Evolutionary conservation across 2,113 vertebrate species (phyloP), one percentile per base, ranked within the genome.

Genomic region (Mus spicilegus): DNA sequence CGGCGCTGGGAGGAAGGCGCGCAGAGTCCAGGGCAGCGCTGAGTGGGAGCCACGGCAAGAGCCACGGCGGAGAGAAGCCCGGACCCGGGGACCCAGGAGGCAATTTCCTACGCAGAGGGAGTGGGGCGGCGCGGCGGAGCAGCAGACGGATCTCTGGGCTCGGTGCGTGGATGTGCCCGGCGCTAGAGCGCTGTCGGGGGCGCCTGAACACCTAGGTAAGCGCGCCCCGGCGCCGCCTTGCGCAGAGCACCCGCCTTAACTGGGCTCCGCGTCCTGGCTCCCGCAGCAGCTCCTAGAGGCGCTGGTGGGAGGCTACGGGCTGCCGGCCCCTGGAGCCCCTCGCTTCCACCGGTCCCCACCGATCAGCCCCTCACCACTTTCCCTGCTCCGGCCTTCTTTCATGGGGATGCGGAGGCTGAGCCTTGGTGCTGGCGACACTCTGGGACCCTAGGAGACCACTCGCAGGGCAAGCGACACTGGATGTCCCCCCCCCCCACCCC

Each of bases 161-260:
- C 16, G 7, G 76, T 4, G 36, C 26, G 17, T 26, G 36, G 63
- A 42, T 19, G 97, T 2, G 87, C 36, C 16, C 8, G 54, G 73
- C 69, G 12, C 0, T 51, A 24, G 67, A 30, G 89, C 13, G 30
- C 73, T 76, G 80, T 49, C 63, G 70, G 94, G 86, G 73, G 61
- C 13, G 7, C n/a, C 95, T 20, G 73, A 26, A 7, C n/a, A 65
- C 87, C 78, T 51, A 13, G 97, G 97, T 96, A 92, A 97, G 96
- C n/a, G 17, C 63, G 14, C 36, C 30, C 56, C 5, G 8, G n/a
- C 2, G 36, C 94, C 72, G 28, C 92, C 70, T 49, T 7, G 72
- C 9, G 8, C 42, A 33, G 61, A 42, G 61, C 82, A 39, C 11
- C 9, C 26, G 28, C 80, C 56, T n/a, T 16, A 56, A 46, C 54